Base-by-base conservation (phyloP, 2,113 vertebrate genomes). In the Enhydra lutris region DNA sequence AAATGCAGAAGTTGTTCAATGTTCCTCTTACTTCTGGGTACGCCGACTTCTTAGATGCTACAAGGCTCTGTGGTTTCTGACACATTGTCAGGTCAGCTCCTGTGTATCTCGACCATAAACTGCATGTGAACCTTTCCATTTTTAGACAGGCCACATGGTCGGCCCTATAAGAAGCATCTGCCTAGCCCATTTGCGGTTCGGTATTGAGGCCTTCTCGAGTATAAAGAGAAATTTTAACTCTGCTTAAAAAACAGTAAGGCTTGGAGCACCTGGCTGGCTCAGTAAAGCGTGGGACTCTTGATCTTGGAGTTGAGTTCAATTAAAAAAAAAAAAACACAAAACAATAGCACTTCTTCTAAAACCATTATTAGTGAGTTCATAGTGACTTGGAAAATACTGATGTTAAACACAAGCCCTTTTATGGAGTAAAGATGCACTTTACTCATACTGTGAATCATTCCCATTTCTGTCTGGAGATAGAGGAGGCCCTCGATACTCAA, bases 401-500 rank as follows among this genome's bases (percentile, higher is more conserved):
- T 7, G 36, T 50, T 55, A 36, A 71, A 63, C 87, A 71, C 15
- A 3, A 73, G 52, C 36, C 63, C 39, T 76, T 36, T 84, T 26
- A 52, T 3, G 23, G 55, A 50, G 20, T 17, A 12, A 91, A 91
- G 67, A 26, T 17, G 21, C 36, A 57, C 24, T 67, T 69, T 20
- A 4, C 23, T 36, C 26, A 14, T 84, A 47, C 52, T 0, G 3
- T 45, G 29, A 23, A 8, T 36, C 86, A 11, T 12, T 57, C 59
- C n/a, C 42, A 63, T 52, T n/a, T 69, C 79, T 39, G 26, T 13
- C 76, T 31, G 24, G 23, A 74, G 7, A 67, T 24, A 76, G 14
- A 21, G 0, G 0, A 36, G 88, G n/a, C 45, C 55, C 74, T 57
- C 0, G 1, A 9, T 34, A 7, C 39, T 59, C 65, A 0, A 34